These are phyloP conservation scores for Spodoptera picta DNA, from an alignment of 2,888 invertebrate genomes.

Conservation along the genomic window DNA sequence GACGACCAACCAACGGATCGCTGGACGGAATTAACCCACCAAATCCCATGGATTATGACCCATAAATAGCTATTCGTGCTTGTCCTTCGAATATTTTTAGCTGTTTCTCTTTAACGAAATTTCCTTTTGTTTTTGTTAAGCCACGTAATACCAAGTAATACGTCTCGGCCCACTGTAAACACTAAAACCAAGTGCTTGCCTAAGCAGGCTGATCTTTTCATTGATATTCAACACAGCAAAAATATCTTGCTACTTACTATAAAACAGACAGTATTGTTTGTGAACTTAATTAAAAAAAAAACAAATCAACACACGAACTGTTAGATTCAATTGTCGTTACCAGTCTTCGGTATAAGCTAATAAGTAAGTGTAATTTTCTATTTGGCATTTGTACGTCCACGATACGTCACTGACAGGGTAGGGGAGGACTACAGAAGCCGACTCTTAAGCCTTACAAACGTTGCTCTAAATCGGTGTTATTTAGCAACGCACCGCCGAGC, in stretches of 20 bases:
- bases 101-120: slow-evolving; percentile 23
- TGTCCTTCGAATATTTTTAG: slow-evolving; percentile 58
- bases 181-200: too few relatives aligned
- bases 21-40: slow-evolving; percentile 69
- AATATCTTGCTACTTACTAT: too few relatives aligned
- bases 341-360: slow-evolving; percentile 35
- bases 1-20: slow-evolving; percentile 63
- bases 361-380: slow-evolving; percentile 46
- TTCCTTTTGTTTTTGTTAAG: too few relatives aligned
- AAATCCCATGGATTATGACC: slow-evolving; percentile 79
- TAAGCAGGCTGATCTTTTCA: too few relatives aligned
- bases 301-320: background rate
- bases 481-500: slow-evolving; percentile 72
- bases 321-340: slow-evolving; percentile 11
- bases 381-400: slow-evolving; percentile 40
- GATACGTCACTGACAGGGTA: slow-evolving; percentile 36
- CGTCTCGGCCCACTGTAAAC: too few relatives aligned
- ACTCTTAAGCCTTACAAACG: slow-evolving; percentile 79
- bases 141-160: too few relatives aligned
- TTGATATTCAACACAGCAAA: too few relatives aligned
- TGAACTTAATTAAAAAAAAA: background rate
- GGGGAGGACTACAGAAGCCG: slow-evolving; percentile 65
- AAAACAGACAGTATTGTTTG: too few relatives aligned
- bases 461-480: slow-evolving; percentile 79
- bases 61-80: slow-evolving; percentile 78